These are phyloP conservation scores for Esperia sulphurella DNA, from an alignment of 2,888 invertebrate species.

Conservation along the genomic window DNA sequence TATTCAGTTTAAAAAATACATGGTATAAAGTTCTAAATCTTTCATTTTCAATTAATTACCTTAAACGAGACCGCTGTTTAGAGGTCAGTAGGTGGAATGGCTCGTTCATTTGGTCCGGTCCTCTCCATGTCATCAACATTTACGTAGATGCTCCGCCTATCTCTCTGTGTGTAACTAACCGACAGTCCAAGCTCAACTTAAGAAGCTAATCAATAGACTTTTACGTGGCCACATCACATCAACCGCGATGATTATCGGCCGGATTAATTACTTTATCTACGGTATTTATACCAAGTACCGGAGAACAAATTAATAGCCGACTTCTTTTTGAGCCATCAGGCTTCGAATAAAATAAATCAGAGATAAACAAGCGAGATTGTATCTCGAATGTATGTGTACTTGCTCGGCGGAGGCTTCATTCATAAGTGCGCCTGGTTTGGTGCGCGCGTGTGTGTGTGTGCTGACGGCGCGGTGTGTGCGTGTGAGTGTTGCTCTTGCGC, in stretches of 20 bases:
- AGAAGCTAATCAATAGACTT: conserved; percentile 9
- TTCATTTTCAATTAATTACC: not conserved
- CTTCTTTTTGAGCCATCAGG: conserved; percentile 62
- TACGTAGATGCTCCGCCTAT: not conserved
- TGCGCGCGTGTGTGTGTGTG: conserved; percentile 30
- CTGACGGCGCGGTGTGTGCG: conserved; percentile 30
- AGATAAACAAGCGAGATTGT: conserved; percentile 72
- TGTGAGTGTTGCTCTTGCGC: conserved; percentile 45
- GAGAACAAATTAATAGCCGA: conserved; percentile 71
- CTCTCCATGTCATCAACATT: not conserved
- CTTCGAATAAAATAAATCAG: conserved; percentile 74
- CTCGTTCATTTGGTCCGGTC: not conserved
- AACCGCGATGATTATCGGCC: conserved; percentile 52
- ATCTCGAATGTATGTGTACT: conserved; percentile 34
- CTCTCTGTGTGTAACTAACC: conserved; percentile 4
- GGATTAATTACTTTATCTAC: conserved; percentile 71
- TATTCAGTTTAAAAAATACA: too few species aligned
- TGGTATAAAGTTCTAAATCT: too few species aligned
- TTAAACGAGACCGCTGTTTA: not conserved
- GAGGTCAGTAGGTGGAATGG: conserved; percentile 6
- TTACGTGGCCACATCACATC: conserved; percentile 29
- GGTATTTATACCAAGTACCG: conserved; percentile 57
- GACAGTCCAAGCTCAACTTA: conserved; percentile 2
- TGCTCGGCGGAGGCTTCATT: conserved; percentile 58
- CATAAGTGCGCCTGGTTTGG: conserved; percentile 67